These are phyloP conservation scores for Trichomalopsis sarcophagae DNA, from an alignment of 1,140 invertebrate genomes.

Conservation along the genomic window DNA sequence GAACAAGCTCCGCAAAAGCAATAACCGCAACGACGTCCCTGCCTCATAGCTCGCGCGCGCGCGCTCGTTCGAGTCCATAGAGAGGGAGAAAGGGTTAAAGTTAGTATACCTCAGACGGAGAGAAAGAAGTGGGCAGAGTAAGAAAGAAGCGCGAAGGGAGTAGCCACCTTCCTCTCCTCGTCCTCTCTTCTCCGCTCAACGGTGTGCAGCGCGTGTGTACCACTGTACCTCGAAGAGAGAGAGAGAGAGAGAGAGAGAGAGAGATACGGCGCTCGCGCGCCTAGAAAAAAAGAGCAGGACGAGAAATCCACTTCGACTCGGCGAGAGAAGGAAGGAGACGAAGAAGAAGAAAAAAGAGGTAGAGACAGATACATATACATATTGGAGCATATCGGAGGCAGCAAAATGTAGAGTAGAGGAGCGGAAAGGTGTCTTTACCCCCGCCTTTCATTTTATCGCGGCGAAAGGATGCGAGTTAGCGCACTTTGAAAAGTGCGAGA, in stretches of 20 bases:
- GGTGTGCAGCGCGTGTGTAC: not conserved
- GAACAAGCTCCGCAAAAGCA: not conserved
- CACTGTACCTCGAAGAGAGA: not conserved
- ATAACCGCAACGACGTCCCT: constrained; percentile 17
- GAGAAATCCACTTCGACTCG: too few species aligned
- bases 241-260: too few species aligned
- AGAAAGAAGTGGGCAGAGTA: constrained; percentile 9
- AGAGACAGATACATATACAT: not conserved
- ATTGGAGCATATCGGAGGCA: not conserved
- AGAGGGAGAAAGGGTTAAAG: constrained; percentile 42
- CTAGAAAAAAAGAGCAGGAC: too few species aligned
- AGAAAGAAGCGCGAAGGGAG: constrained; percentile 14
- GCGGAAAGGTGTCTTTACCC: constrained; percentile 24
- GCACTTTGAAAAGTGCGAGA: constrained; percentile 30
- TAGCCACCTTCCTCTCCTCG: not conserved
- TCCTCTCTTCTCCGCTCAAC: too few species aligned
- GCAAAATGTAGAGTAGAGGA: not conserved
- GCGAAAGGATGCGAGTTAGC: constrained; percentile 20
- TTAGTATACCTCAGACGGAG: constrained; percentile 36
- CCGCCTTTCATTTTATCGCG: constrained; percentile 3
- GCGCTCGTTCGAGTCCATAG: not conserved
- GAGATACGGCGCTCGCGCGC: not conserved
- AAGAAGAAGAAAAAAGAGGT: not conserved
- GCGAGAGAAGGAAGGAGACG: not conserved
- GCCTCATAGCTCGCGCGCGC: not conserved